These are phyloP conservation scores for Conchocele bisecta DNA, from an alignment of 2,888 invertebrate species.

Conservation along the genomic window DNA sequence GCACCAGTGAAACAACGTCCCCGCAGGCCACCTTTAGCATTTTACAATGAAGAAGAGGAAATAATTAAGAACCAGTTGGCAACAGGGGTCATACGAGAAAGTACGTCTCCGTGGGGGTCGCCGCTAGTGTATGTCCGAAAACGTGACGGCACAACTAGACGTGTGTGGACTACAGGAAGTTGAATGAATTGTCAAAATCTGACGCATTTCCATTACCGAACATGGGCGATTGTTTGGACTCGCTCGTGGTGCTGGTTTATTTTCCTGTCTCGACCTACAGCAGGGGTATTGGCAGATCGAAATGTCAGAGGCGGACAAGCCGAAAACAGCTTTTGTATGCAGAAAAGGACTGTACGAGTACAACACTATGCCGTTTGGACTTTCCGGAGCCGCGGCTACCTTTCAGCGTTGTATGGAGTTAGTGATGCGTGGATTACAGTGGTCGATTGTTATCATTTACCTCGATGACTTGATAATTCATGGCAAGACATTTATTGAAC, in stretches of 20 bases:
- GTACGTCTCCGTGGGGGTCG: constrained; percentile 17
- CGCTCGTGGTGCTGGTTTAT: constrained; percentile 11
- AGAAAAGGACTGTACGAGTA: constrained; percentile 54
- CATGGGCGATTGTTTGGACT: constrained; percentile 16
- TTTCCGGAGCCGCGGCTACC: constrained; percentile 55
- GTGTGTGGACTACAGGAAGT: constrained; percentile 6
- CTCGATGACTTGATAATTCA: constrained; percentile 60
- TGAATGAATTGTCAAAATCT: constrained; percentile 4
- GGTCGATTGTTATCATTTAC: constrained; percentile 38
- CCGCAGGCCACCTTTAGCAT: constrained; percentile 16
- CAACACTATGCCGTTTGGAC: constrained; percentile 55
- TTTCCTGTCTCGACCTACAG: constrained; percentile 9
- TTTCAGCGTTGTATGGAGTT: constrained; percentile 59
- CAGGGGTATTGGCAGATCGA: constrained; percentile 12
- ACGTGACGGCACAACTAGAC: neutral
- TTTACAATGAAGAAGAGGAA: constrained; percentile 18
- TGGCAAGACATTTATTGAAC: constrained; percentile 25
- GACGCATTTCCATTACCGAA: constrained; percentile 17
- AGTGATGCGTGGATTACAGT: constrained; percentile 47
- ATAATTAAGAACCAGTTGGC: constrained; percentile 13
- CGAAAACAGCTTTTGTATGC: constrained; percentile 20
- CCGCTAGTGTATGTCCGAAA: constrained; percentile 16
- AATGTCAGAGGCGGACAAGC: neutral
- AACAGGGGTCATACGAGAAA: constrained; percentile 22
- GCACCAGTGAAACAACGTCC: constrained; percentile 25